These are phyloP conservation scores for Tachina lurida DNA, from an alignment of 2,888 invertebrate species.

Conservation along the genomic window DNA sequence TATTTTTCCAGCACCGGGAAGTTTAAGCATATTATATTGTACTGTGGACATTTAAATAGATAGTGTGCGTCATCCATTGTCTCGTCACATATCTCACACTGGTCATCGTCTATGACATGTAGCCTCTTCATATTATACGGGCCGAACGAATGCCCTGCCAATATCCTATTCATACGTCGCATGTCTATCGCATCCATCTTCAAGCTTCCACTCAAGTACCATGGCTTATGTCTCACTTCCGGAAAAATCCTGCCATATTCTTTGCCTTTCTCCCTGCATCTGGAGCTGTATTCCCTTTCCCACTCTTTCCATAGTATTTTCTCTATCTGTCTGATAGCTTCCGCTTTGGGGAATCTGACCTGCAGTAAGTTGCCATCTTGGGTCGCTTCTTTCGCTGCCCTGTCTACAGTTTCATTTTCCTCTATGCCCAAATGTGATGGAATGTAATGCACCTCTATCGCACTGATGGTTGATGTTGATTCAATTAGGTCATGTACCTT, in stretches of 20 bases:
- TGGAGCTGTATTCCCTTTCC: not conserved
- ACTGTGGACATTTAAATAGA: too few species aligned
- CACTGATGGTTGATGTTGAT: not conserved
- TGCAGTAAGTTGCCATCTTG: not conserved
- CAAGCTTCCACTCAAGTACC: too few species aligned
- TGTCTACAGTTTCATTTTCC: not conserved
- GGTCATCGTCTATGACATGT: too few species aligned
- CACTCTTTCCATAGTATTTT: not conserved
- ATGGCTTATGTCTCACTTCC: not conserved
- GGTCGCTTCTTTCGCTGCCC: not conserved
- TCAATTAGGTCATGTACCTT: not conserved
- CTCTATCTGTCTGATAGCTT: not conserved
- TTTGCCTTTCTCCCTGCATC: not conserved
- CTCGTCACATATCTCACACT: too few species aligned
- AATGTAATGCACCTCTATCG: not conserved
- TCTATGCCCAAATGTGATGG: too few species aligned
- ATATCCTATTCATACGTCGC: too few species aligned
- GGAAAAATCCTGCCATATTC: not conserved
- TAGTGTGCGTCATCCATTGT: too few species aligned
- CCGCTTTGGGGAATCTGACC: not conserved
- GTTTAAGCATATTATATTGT: too few species aligned
- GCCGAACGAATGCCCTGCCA: not conserved
- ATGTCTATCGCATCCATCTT: too few species aligned
- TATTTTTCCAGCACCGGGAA: too few species aligned
- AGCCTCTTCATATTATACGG: not conserved